These are phyloP conservation scores for Plutomurus gul DNA, from an alignment of 1,140 invertebrate genomes.

Conservation along the genomic window DNA sequence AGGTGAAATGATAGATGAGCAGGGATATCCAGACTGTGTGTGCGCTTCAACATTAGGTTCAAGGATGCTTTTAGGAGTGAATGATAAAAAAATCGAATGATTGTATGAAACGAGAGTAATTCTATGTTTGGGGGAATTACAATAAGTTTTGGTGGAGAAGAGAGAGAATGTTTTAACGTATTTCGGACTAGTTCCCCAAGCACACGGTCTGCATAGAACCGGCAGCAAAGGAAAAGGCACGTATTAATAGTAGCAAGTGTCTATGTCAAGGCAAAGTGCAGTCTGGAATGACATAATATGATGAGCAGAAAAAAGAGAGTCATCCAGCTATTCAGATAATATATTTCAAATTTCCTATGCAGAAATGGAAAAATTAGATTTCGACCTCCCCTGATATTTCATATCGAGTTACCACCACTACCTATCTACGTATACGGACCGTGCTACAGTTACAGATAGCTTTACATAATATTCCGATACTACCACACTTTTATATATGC, in stretches of 20 bases:
- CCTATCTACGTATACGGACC: neutral
- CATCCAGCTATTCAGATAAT: neutral
- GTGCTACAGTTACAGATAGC: too few species aligned
- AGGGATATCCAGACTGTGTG: neutral
- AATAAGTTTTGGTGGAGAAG: neutral
- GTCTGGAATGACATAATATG: too few species aligned
- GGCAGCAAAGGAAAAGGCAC: too few species aligned
- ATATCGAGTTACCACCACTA: neutral
- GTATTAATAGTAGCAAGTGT: too few species aligned
- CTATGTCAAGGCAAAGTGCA: too few species aligned
- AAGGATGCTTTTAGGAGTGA: neutral
- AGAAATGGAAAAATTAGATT: slow-evolving; percentile 40
- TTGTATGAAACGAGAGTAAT: neutral
- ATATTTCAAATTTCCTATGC: neutral
- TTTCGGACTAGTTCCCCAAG: too few species aligned
- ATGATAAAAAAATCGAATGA: neutral
- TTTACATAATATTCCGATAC: neutral
- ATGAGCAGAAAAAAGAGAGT: too few species aligned
- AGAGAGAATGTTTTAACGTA: too few species aligned
- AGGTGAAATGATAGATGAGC: too few species aligned
- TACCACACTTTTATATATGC: neutral
- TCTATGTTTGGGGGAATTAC: neutral
- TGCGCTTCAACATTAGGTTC: too few species aligned
- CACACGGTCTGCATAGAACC: too few species aligned
- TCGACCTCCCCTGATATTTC: slow-evolving; percentile 23